Evolutionary conservation across 2,888 invertebrate species (phyloP).

Genomic region (Bimastos eiseni): DNA sequence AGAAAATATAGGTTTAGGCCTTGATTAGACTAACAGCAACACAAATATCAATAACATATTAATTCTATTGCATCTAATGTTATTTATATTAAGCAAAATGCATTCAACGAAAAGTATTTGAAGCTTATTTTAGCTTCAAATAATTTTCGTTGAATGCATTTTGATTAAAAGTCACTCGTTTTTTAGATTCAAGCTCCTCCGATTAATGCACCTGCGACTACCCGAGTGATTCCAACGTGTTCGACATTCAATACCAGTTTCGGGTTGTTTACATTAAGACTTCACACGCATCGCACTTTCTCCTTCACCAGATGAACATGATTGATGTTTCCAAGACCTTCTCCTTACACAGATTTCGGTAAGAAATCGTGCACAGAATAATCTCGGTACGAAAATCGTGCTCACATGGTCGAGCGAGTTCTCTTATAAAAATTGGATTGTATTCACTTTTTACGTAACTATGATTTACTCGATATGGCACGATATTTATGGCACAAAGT

Average conservation of each 20-base stretch:
- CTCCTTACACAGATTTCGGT: too few relatives aligned
- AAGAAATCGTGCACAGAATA: not conserved
- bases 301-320: not conserved
- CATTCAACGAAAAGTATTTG: too few relatives aligned
- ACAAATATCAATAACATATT: too few relatives aligned
- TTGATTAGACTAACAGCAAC: too few relatives aligned
- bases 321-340: not conserved
- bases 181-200: too few relatives aligned
- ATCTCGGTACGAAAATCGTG: not conserved
- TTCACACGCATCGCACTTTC: not conserved
- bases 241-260: not conserved
- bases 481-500: not conserved
- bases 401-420: not conserved
- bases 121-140: too few relatives aligned
- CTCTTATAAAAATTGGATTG: not conserved
- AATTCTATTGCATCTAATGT: too few relatives aligned
- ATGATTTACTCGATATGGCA: not conserved
- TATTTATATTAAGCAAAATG: too few relatives aligned
- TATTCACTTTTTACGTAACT: not conserved
- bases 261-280: not conserved
- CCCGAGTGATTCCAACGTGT: not conserved
- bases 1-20: too few relatives aligned
- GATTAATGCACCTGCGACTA: not conserved
- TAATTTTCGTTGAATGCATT: too few relatives aligned
- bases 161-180: too few relatives aligned